A percentile compares a stretch with the other conserved stretches of the same genome.
Evolutionary conservation across 2,113 vertebrate species (phyloP).

Genomic region (Synchiropus splendidus): DNA sequence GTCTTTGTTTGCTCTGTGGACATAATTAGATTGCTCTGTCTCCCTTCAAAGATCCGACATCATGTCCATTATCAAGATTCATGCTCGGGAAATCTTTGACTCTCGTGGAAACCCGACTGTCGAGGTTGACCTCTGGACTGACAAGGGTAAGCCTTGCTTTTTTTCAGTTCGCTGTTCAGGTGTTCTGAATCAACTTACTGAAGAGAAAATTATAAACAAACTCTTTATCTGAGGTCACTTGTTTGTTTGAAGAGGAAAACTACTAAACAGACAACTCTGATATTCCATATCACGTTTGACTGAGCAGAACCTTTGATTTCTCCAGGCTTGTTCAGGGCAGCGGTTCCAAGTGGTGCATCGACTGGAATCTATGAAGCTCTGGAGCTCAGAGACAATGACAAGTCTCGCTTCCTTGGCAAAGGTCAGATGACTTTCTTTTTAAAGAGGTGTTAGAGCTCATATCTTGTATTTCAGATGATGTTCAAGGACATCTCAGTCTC

Average conservation of each 20-base stretch:
- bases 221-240: too few relatives aligned
- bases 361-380: conserved; percentile 95
- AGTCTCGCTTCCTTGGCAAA: conserved; percentile 88
- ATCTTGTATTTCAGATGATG: too few relatives aligned
- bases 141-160: conserved; percentile 70
- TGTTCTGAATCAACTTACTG: too few relatives aligned
- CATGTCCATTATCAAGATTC: conserved; percentile 87
- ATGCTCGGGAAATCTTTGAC: conserved; percentile 89
- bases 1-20: background rate
- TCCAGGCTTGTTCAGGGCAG: conserved; percentile 89
- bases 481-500: too few relatives aligned
- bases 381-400: conserved; percentile 94
- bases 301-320: too few relatives aligned
- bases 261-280: too few relatives aligned
- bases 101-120: conserved; percentile 96
- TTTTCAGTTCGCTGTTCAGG: too few relatives aligned
- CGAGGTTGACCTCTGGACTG: conserved; percentile 86
- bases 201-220: too few relatives aligned
- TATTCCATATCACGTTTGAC: too few relatives aligned
- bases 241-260: too few relatives aligned
- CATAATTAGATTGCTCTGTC: conserved; percentile 2
- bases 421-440: conserved; percentile 55
- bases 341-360: conserved; percentile 91
- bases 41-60: conserved; percentile 56
- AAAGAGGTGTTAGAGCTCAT: background rate